Base-by-base conservation (phyloP, 2,797 vertebrate species). In the Gymnoscopelus braueri region DNA sequence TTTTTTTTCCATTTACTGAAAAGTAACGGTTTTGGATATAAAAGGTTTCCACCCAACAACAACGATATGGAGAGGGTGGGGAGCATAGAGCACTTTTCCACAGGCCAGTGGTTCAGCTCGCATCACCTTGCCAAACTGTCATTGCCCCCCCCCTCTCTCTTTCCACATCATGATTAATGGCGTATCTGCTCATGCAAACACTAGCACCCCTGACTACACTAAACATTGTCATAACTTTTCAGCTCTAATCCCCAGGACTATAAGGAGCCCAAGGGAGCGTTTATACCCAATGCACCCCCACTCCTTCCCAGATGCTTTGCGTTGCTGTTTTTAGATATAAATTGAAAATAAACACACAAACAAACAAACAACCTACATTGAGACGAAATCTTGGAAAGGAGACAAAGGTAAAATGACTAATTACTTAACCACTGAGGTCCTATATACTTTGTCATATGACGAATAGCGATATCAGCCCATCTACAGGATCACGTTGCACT, bases 121-220 rank as follows among this genome's bases (percentile, higher is more conserved):
- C 82, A 90, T 87, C 88, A 88, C 84, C 74, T 87, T 84, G 79
- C 84, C 79, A 88, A 87, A 87, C 88, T 90, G 87, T 84, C 86
- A 90, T 73, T 69, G 73, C 67, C 71, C 85, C 79, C 75, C 73
- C 71, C 74, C 79, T 74, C 74, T 69, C 35, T 4, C 51, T 52
- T 77, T 63, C 86, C 93, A 94, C 94, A 95, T 90, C 87, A 95
- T 96, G 95, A 97, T 95, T 94, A 95, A 97, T 96, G 95, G 77
- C 69, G 89, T 88, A 83, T 88, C 89, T 89, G 89, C 84, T 89
- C 87, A 87, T 91, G 86, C 77, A 82, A 93, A 90, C 92, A 85
- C 85, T 75, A 81, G 81, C 84, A 91, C 88, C 84, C 88, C 90
- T 75, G 88, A 93, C 92, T 91, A 91, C 47, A 85, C 86, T 87